A percentile compares a stretch with the other conserved stretches of the same genome.
These are phyloP conservation scores for Montipora sp. DNA, from an alignment of 64 coral and sea anemone genomes.

Conservation along the genomic window DNA sequence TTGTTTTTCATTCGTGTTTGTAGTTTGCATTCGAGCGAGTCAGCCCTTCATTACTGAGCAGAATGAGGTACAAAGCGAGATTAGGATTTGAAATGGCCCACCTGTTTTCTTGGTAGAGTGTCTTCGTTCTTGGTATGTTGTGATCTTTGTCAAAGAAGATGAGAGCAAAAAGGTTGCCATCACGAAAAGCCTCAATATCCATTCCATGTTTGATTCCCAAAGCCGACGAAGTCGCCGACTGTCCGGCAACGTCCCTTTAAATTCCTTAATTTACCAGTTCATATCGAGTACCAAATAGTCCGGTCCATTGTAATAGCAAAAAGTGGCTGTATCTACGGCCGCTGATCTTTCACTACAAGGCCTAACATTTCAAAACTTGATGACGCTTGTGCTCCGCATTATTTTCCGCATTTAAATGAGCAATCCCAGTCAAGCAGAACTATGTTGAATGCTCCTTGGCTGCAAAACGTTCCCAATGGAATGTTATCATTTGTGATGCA, in stretches of 20 bases:
- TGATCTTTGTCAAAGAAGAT: background rate
- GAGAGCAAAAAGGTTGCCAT: constrained; percentile 2
- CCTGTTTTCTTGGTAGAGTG: background rate
- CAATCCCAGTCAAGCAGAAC: constrained; percentile 30
- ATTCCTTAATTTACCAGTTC: background rate
- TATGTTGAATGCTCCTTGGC: background rate
- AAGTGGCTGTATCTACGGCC: background rate
- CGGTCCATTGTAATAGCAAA: background rate
- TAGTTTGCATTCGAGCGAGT: background rate
- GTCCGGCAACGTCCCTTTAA: background rate
- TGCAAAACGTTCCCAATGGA: constrained; percentile 24
- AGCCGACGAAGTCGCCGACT: background rate
- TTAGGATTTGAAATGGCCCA: background rate
- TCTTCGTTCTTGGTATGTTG: background rate
- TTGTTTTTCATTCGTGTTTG: background rate
- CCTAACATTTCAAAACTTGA: background rate
- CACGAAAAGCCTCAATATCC: background rate
- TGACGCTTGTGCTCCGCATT: background rate
- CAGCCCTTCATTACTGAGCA: background rate
- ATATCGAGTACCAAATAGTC: background rate
- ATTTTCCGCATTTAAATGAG: constrained; percentile 62
- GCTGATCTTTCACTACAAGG: background rate
- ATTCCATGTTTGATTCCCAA: background rate
- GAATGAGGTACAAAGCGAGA: background rate
- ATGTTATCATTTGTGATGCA: constrained; percentile 41